Conservation (phyloP, 2,888 invertebrate species). For the Asteroscopus sphinx region DNA sequence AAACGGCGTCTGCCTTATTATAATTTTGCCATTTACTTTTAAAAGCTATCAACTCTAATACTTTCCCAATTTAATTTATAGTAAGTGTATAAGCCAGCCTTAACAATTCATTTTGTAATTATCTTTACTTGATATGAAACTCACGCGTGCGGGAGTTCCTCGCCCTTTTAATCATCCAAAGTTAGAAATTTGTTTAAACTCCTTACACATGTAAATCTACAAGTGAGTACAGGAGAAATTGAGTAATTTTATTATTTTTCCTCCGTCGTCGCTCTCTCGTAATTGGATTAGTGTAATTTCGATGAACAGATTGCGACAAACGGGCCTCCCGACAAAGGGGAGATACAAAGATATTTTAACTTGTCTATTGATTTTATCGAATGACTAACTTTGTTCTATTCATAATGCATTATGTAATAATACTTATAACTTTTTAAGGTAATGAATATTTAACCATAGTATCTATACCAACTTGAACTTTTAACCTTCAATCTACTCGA, state of each 20-base stretch:
- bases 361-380: neutral
- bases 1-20: no score
- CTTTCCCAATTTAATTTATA: slow-evolving; percentile 21
- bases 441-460: no score
- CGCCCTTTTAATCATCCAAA: slow-evolving; percentile 44
- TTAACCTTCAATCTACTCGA: slow-evolving; percentile 11
- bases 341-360: slow-evolving; percentile 40
- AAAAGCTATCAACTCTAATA: slow-evolving; percentile 10
- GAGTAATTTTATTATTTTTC: slow-evolving; percentile 64
- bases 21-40: neutral
- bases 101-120: slow-evolving; percentile 38
- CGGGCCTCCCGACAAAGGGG: slow-evolving; percentile 61
- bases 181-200: slow-evolving; percentile 49
- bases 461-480: slow-evolving; percentile 2
- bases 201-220: slow-evolving; percentile 51
- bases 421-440: no score
- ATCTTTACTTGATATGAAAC: slow-evolving; percentile 36
- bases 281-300: slow-evolving; percentile 73
- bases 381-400: neutral
- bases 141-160: slow-evolving; percentile 28
- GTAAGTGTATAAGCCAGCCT: slow-evolving; percentile 27
- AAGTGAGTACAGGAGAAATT: slow-evolving; percentile 52
- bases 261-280: slow-evolving; percentile 51
- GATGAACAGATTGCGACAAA: slow-evolving; percentile 73
- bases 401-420: neutral